Percentiles rank a stretch among this genome's conserved stretches.
phyloP scores from a whole-genome alignment of 1,140 invertebrate species.

The Listronotus bonariensis region DNA sequence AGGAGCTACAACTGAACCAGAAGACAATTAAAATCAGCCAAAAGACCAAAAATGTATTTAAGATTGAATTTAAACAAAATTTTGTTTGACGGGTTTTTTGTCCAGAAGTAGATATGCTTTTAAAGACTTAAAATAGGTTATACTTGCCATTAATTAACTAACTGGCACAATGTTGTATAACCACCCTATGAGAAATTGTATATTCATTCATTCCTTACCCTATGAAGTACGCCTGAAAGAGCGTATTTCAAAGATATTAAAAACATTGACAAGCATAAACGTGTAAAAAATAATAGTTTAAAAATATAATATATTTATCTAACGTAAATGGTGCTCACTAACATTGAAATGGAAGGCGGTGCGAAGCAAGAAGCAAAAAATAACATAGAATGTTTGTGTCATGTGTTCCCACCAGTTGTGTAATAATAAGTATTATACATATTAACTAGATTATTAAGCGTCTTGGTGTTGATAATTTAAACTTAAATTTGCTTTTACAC shows the following conservation, averaged over 20 bases:
- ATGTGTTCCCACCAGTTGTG: conserved; percentile 32
- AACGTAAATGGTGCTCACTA: conserved; percentile 38
- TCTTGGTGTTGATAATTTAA: no score
- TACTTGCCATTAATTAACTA: no score
- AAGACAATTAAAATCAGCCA: no score
- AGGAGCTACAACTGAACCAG: no score
- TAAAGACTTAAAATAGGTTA: no score
- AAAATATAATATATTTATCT: neutral
- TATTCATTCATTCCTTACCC: neutral
- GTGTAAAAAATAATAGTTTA: neutral
- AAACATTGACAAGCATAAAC: conserved; percentile 15
- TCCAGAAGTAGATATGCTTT: no score
- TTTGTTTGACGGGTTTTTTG: no score
- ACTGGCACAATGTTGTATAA: no score
- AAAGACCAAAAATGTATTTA: no score
- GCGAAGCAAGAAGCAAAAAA: conserved; percentile 46
- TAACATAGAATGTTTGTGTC: conserved; percentile 52
- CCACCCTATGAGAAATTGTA: neutral
- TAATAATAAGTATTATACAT: neutral
- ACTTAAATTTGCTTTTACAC: no score
- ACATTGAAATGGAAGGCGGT: conserved; percentile 43
- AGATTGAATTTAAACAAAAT: no score
- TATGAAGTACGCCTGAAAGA: neutral
- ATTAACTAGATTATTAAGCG: neutral
- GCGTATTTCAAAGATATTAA: neutral